A percentile compares a stretch with the other conserved stretches of the same genome.
Conservation (phyloP, 2,888 invertebrate species). For the Arge pagana region DNA sequence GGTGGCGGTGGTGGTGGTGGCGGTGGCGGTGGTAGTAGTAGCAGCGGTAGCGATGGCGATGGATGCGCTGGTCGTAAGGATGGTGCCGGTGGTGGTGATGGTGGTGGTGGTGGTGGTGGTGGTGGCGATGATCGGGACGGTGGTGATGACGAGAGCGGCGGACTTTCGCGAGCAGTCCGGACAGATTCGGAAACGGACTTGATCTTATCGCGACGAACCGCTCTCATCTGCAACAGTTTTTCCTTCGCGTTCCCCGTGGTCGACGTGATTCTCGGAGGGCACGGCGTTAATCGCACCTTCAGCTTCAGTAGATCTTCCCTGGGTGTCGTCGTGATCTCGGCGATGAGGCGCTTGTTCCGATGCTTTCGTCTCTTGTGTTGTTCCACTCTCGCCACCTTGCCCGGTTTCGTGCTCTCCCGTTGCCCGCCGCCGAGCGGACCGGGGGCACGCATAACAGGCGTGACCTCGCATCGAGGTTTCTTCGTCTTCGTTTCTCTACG, state of each 20-base stretch:
- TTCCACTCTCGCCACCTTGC: conserved; percentile 41
- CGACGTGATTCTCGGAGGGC: conserved; percentile 47
- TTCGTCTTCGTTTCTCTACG: conserved; percentile 43
- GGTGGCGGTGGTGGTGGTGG: background rate
- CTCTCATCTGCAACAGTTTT: conserved; percentile 41
- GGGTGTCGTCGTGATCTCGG: conserved; percentile 51
- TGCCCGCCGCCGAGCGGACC: conserved; percentile 29
- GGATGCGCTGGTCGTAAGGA: background rate
- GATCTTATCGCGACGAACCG: conserved; percentile 44
- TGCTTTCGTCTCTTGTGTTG: conserved; percentile 48
- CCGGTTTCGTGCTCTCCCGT: conserved; percentile 24
- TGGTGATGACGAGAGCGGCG: background rate
- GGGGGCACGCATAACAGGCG: conserved; percentile 47
- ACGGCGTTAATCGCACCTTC: conserved; percentile 47
- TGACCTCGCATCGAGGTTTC: conserved; percentile 52
- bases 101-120: background rate
- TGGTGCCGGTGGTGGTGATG: too few species aligned
- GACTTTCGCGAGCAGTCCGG: background rate
- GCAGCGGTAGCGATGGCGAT: conserved; percentile 3
- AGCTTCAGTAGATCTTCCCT: conserved; percentile 49
- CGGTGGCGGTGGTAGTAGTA: too few species aligned
- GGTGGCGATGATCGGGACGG: too few species aligned
- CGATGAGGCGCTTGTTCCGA: conserved; percentile 50
- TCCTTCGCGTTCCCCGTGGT: conserved; percentile 37
- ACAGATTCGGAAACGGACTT: conserved; percentile 26